Percentiles rank a stretch among this genome's conserved stretches.
Evolutionary conservation across 2,113 vertebrate genomes (phyloP).

Genomic region (Neolamprologus devosi): DNA sequence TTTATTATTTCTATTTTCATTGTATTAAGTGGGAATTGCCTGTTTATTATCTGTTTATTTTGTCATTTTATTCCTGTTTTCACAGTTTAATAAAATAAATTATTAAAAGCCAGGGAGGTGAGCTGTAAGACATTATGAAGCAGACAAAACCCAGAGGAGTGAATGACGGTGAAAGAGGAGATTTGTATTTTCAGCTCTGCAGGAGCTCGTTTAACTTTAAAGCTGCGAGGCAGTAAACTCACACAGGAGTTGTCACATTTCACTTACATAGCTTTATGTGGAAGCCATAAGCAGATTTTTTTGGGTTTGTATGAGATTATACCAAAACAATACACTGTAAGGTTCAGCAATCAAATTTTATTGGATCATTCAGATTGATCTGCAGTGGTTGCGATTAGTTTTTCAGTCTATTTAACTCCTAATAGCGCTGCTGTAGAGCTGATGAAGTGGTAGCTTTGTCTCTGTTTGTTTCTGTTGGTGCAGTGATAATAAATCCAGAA

Average conservation of each 20-base stretch:
- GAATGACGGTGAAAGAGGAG: neutral
- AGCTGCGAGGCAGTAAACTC: neutral
- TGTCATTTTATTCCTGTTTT: neutral
- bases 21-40: neutral
- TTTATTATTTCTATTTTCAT: neutral
- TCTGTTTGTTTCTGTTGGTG: neutral
- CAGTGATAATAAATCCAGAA: constrained; percentile 24
- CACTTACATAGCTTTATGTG: neutral
- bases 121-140: neutral
- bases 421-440: neutral
- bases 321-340: neutral
- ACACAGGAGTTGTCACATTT: neutral
- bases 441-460: neutral
- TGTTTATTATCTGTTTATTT: neutral
- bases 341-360: neutral
- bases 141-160: neutral
- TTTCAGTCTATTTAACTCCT: neutral
- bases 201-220: neutral
- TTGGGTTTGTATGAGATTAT: neutral
- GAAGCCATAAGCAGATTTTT: neutral
- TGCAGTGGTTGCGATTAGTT: neutral
- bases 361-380: neutral
- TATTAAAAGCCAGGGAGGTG: neutral
- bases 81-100: neutral
- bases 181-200: neutral